phyloP scores from a whole-genome alignment of 2,113 vertebrate species.

The Climacteris rufus region DNA sequence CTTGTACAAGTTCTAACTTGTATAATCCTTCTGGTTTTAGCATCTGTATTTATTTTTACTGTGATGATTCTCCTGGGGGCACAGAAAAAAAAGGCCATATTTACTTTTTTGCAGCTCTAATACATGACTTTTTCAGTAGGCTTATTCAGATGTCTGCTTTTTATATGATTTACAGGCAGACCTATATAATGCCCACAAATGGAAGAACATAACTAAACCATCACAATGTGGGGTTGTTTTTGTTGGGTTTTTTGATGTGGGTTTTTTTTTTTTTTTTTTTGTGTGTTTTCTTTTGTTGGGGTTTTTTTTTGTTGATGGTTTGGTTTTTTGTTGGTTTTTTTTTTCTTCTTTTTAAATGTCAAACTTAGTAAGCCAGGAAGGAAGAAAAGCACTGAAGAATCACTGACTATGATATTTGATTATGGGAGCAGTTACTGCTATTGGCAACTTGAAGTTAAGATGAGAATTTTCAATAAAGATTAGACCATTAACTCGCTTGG shows the following conservation, averaged over 20 bases:
- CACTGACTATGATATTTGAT: neutral
- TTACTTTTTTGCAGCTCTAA: slow-evolving; percentile 24
- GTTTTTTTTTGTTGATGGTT: neutral
- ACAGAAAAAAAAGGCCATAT: neutral
- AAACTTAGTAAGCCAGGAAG: neutral
- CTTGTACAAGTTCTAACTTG: neutral
- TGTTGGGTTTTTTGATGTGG: neutral
- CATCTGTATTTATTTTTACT: slow-evolving; percentile 49
- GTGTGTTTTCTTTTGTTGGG: neutral
- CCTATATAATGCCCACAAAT: neutral
- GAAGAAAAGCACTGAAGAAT: neutral
- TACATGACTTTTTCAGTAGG: neutral
- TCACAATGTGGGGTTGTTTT: neutral
- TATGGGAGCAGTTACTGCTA: slow-evolving; percentile 1
- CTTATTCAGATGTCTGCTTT: neutral
- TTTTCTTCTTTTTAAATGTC: neutral
- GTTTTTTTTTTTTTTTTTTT: neutral
- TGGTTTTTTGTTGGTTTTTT: neutral
- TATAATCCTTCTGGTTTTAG: slow-evolving; percentile 13
- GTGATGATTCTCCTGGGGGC: slow-evolving; percentile 1
- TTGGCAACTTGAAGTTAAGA: neutral
- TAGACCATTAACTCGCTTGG: neutral
- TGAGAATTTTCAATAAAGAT: neutral
- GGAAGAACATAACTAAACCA: neutral
- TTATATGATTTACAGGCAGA: neutral